Evolutionary conservation across 2,113 vertebrate species (phyloP).

Genomic region (Psittacus erithacus): DNA sequence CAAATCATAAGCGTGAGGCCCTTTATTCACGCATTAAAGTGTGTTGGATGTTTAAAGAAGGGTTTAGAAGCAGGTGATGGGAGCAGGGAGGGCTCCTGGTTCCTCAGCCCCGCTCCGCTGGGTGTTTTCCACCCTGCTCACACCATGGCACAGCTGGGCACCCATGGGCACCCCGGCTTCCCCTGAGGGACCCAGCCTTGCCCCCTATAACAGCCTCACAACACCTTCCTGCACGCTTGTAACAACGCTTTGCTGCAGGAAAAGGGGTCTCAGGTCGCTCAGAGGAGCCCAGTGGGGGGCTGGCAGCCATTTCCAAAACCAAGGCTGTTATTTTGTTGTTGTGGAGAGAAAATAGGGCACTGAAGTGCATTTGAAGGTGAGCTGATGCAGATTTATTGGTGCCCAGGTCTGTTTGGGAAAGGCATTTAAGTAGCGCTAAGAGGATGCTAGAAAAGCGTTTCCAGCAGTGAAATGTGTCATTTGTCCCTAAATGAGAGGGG

Average conservation of each 20-base stretch:
- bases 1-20: accelerated
- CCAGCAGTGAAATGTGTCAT: background rate
- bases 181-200: background rate
- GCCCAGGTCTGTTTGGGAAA: background rate
- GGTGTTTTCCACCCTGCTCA: background rate
- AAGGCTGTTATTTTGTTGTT: background rate
- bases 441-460: background rate
- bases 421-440: background rate
- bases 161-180: background rate
- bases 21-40: background rate
- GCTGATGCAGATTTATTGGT: slow-evolving; percentile 20
- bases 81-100: background rate
- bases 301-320: background rate
- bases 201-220: background rate
- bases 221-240: accelerated
- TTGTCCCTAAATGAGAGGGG: background rate
- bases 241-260: background rate
- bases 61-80: background rate
- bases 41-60: background rate
- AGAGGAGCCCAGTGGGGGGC: background rate
- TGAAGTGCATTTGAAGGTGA: background rate
- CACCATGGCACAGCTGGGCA: background rate
- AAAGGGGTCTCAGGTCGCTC: background rate
- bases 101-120: background rate
- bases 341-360: slow-evolving; percentile 9